phyloP scores from a whole-genome alignment of 2,888 invertebrate species.

The Toxonevra muliebris region DNA sequence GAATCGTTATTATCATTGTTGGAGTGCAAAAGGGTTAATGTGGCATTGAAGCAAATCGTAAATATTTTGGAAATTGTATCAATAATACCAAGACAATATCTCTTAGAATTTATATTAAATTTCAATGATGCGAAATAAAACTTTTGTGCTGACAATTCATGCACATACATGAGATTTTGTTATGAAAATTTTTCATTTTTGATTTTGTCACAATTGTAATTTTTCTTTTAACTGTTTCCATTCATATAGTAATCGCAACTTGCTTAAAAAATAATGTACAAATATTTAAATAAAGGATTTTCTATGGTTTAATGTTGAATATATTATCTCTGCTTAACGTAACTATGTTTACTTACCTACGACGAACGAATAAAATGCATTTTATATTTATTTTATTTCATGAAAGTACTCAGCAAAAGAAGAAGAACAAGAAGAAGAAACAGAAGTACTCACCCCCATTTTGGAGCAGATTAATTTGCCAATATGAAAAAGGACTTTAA shows the following conservation, averaged over 20 bases:
- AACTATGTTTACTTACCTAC: neutral
- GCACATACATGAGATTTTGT: too few species aligned
- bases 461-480: constrained; percentile 4
- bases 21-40: too few species aligned
- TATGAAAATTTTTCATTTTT: neutral
- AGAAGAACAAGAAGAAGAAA: neutral
- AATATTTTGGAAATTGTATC: too few species aligned
- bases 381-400: too few species aligned
- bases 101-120: too few species aligned
- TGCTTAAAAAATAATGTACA: neutral
- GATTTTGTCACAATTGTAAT: neutral
- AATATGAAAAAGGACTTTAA: neutral
- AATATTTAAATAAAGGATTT: neutral
- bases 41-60: too few species aligned
- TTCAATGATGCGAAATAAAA: too few species aligned
- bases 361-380: too few species aligned
- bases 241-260: neutral
- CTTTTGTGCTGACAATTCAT: too few species aligned
- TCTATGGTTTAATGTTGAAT: neutral
- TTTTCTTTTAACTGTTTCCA: neutral
- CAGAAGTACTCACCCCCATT: constrained; percentile 7
- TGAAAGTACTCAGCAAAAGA: neutral
- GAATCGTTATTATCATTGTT: too few species aligned
- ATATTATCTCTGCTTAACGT: neutral
- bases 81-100: too few species aligned